Evolutionary conservation across 2,888 invertebrate genomes (phyloP), one percentile per base, ranked within the genome.

Genomic region (Uloborus plumipes): DNA sequence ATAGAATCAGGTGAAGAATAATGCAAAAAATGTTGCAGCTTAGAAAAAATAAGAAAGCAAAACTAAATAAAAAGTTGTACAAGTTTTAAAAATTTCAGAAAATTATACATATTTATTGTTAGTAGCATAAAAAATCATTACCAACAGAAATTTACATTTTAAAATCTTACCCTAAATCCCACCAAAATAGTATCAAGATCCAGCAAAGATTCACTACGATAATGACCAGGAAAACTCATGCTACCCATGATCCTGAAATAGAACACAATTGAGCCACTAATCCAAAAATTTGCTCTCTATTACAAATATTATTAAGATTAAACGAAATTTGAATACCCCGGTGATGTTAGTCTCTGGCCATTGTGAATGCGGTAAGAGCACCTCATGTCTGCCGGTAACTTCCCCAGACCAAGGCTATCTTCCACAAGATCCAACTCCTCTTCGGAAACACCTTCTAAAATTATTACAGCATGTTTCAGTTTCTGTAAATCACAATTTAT

Each of bases 341-440:
- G 82, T 15, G 70, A 75, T 11, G 65, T 74, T 16, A 86, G 59
- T 49, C 78, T 67, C 84, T 88, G 88, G 16, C 88, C 88, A 86
- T 88, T 87, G 71, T 87, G 87, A 39, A 88, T 87, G 22, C 88
- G 86, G 77, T 87, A 87, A 15, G 88, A 87, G 73, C 88, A 87
- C 50, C 88, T 79, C 0, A 88, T 64, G 85, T 88, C 88, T 20
- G 74, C 59, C 0, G 88, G 88, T 15, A 88, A 78, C 51, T 71
- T 82, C n/a, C 62, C 69, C 7, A 86, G 79, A 22, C 83, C 84
- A 6, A 87, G 71, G 22, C 65, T 74, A 3, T 64, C 78, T 76
- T 88, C 88, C 14, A 84, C 69, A 3, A 61, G 64, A 74, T 86
- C 65, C 20, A 86, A 49, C 59, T 84, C 74, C 50, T 81, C 77